Evolutionary conservation across 2,113 vertebrate genomes (phyloP).

Genomic region (Epinephelus lanceolatus): DNA sequence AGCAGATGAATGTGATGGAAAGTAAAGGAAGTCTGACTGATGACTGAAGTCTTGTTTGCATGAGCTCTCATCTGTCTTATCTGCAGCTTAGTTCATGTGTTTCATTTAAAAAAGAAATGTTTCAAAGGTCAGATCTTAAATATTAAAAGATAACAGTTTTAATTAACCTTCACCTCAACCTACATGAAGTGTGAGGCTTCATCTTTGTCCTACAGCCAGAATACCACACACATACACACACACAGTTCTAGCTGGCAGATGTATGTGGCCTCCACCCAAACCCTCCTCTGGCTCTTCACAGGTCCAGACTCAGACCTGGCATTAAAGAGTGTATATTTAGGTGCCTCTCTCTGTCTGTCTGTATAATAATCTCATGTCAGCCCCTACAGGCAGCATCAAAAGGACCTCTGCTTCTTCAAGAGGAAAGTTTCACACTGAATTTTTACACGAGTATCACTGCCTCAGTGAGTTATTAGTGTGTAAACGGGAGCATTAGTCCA

Average conservation of each 20-base stretch:
- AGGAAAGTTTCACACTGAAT: neutral
- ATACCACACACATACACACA: slow-evolving; percentile 21
- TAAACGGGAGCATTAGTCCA: too few species aligned
- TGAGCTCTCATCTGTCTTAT: neutral
- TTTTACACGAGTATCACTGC: neutral
- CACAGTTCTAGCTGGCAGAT: slow-evolving; percentile 7
- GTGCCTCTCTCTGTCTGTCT: neutral
- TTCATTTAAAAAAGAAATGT: neutral
- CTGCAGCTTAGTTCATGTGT: neutral
- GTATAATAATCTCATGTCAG: neutral
- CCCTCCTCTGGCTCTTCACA: slow-evolving; percentile 3
- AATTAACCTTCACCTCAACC: neutral
- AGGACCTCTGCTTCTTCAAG: neutral
- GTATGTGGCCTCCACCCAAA: slow-evolving; percentile 25
- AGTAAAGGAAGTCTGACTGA: neutral
- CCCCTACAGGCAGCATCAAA: slow-evolving; percentile 1
- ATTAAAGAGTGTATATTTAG: slow-evolving; percentile 36
- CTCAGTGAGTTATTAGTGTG: neutral
- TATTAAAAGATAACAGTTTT: neutral
- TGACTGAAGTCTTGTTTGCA: slow-evolving; percentile 7
- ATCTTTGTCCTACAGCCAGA: neutral
- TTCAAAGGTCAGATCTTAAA: neutral
- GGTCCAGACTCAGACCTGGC: slow-evolving; percentile 21
- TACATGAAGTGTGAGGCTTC: neutral
- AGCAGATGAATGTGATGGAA: slow-evolving; percentile 13